A percentile compares a stretch with the other conserved stretches of the same genome.
Conservation (phyloP, 2,113 vertebrate species). For the Origma solitaria region DNA sequence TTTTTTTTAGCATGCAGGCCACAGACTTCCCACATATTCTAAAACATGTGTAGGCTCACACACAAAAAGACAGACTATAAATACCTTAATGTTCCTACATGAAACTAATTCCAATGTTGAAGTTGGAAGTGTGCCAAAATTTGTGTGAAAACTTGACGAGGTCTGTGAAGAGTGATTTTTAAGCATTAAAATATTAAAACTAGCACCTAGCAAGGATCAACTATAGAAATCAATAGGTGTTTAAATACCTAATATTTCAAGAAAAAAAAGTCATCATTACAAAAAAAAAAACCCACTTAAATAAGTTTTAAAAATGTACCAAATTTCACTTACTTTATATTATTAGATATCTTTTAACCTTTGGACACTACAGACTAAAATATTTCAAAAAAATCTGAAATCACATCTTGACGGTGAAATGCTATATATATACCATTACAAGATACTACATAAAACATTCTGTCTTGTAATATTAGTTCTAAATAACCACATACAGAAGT, state of each 20-base stretch:
- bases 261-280: background rate
- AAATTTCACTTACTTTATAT: background rate
- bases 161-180: background rate
- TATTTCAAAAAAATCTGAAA: background rate
- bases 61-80: background rate
- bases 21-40: background rate
- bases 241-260: background rate
- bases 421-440: background rate
- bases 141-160: background rate
- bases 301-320: background rate
- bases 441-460: background rate
- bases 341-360: background rate
- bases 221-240: background rate
- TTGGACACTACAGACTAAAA: background rate
- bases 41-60: background rate
- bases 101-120: background rate
- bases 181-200: background rate
- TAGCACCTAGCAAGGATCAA: background rate
- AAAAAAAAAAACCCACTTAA: background rate
- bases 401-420: background rate
- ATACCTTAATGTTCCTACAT: background rate
- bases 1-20: background rate
- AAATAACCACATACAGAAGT: background rate
- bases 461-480: background rate
- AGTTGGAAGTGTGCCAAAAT: background rate